Evolutionary conservation across 2,797 vertebrate genomes (phyloP).

Genomic region (Cygnus olor): DNA sequence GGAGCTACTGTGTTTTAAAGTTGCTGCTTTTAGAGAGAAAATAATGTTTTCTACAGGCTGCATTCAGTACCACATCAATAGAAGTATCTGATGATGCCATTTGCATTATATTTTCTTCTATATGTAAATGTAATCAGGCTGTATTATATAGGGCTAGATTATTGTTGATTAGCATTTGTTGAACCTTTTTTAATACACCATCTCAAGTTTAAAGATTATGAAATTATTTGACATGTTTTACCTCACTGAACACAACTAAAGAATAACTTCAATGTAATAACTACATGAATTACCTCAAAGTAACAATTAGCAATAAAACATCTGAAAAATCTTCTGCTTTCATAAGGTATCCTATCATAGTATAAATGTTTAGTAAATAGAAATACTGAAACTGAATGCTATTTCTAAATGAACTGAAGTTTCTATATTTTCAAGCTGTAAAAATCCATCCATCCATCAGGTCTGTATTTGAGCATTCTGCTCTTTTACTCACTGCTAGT

Average conservation of each 20-base stretch:
- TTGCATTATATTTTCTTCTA: conserved; percentile 38
- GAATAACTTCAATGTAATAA: conserved; percentile 33
- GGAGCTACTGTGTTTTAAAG: neutral
- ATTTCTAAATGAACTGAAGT: neutral
- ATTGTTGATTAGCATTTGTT: conserved; percentile 47
- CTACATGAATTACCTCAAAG: neutral
- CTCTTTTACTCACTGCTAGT: neutral
- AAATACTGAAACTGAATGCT: neutral
- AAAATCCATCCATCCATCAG: neutral
- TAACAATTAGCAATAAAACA: conserved; percentile 30
- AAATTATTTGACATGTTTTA: conserved; percentile 27
- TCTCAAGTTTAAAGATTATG: conserved; percentile 37
- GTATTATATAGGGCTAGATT: conserved; percentile 52
- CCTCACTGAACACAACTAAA: neutral
- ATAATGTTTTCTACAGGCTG: neutral
- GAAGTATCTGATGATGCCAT: conserved; percentile 20
- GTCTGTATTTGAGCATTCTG: neutral
- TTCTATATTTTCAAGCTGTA: neutral
- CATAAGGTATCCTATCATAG: neutral
- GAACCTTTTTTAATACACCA: conserved; percentile 23
- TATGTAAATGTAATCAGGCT: conserved; percentile 62
- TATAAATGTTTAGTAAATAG: neutral
- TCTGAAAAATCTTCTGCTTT: neutral
- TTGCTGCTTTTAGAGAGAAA: neutral
- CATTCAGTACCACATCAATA: neutral